These are phyloP conservation scores for Bucco capensis DNA, from an alignment of 2,113 vertebrate genomes.

Conservation along the genomic window DNA sequence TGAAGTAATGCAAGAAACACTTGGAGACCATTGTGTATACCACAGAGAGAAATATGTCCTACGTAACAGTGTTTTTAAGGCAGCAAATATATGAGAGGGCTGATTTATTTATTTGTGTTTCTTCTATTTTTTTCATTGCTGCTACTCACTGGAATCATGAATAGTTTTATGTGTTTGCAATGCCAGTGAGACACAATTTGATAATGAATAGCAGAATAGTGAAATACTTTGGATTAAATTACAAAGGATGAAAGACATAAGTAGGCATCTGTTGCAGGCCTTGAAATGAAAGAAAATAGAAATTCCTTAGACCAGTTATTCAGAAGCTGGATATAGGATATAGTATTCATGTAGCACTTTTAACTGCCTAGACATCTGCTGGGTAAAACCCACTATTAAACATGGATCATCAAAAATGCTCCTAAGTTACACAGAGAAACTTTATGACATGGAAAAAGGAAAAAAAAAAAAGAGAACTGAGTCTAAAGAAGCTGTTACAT, in stretches of 20 bases:
- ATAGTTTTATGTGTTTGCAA: not conserved
- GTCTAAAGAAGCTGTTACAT: not conserved
- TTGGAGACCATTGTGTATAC: not conserved
- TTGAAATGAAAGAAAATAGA: not conserved
- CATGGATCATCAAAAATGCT: not conserved
- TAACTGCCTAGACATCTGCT: not conserved
- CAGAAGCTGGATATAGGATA: not conserved
- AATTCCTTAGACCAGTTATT: not conserved
- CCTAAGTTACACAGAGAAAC: not conserved
- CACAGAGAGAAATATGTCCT: not conserved
- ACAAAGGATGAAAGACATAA: not conserved
- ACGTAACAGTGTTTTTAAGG: not conserved
- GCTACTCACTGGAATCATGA: not conserved
- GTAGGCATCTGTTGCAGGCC: not conserved
- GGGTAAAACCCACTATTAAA: constrained; percentile 6
- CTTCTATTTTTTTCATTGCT: not conserved
- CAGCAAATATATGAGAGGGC: not conserved
- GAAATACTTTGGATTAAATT: constrained; percentile 23
- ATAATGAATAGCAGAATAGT: constrained; percentile 5
- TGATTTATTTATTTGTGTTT: not conserved
- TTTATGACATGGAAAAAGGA: not conserved
- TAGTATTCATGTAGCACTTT: not conserved
- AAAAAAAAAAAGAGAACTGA: not conserved
- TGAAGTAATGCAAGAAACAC: not conserved
- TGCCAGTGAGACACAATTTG: not conserved